A percentile compares a stretch with the other conserved stretches of the same genome.
Evolutionary conservation across 2,797 vertebrate genomes (phyloP).

Genomic region (Thunnus albacares): DNA sequence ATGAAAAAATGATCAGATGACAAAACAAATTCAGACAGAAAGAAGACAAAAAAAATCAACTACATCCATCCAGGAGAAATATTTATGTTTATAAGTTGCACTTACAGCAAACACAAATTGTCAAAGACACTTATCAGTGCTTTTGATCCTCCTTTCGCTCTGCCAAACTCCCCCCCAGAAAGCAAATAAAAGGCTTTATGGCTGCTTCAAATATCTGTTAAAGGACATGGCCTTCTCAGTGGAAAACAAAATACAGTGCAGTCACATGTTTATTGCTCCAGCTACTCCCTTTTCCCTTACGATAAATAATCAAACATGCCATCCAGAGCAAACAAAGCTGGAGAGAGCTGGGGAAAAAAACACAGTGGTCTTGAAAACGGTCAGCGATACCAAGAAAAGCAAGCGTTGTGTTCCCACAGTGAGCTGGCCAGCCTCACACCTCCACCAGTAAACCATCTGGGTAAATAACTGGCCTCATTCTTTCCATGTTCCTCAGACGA

Average conservation of each 20-base stretch:
- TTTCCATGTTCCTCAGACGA: slow-evolving; percentile 94
- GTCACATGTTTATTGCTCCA: slow-evolving; percentile 97
- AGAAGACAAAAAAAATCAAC: slow-evolving; percentile 32
- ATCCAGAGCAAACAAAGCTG: slow-evolving; percentile 98
- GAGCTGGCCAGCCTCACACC: slow-evolving; percentile 93
- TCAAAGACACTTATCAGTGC: slow-evolving; percentile 65
- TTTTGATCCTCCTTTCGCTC: slow-evolving; percentile 86
- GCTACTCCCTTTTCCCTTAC: slow-evolving; percentile 95
- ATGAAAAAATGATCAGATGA: slow-evolving; percentile 70
- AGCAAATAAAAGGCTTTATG: slow-evolving; percentile 91
- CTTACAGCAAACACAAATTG: slow-evolving; percentile 66
- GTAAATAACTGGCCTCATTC: slow-evolving; percentile 97
- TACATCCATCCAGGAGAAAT: slow-evolving; percentile 61
- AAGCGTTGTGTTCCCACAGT: slow-evolving; percentile 93
- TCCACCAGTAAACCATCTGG: slow-evolving; percentile 96
- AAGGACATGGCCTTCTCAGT: slow-evolving; percentile 93
- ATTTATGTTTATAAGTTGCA: slow-evolving; percentile 70
- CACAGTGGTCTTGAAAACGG: slow-evolving; percentile 92
- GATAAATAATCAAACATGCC: slow-evolving; percentile 99
- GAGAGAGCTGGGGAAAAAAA: slow-evolving; percentile 86
- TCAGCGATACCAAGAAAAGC: slow-evolving; percentile 94
- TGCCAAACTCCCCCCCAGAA: slow-evolving; percentile 77
- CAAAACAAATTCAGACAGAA: slow-evolving; percentile 70
- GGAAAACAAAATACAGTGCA: slow-evolving; percentile 95
- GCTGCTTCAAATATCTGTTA: slow-evolving; percentile 91